Evolutionary conservation across 2,113 vertebrate species (phyloP).

Genomic region (Lepisosteus osseus): DNA sequence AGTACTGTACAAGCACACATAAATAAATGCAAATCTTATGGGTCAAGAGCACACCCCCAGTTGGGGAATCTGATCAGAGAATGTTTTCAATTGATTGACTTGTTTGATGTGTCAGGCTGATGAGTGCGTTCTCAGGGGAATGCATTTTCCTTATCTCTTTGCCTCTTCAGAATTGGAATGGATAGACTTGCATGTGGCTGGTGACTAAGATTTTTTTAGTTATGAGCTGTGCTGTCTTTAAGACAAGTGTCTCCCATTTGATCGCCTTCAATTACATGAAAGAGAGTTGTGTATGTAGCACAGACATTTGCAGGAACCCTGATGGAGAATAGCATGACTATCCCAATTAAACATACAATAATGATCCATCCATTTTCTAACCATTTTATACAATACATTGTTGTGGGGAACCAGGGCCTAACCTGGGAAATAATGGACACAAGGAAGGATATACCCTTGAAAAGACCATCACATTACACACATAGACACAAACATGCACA

Average conservation of each 20-base stretch:
- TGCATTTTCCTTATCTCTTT: slow-evolving; percentile 21
- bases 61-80: background rate
- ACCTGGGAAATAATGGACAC: too few species aligned
- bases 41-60: background rate
- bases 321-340: slow-evolving; percentile 30
- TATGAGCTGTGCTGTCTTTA: slow-evolving; percentile 23
- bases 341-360: slow-evolving; percentile 32
- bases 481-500: too few species aligned
- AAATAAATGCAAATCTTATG: too few species aligned
- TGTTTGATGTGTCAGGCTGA: slow-evolving; percentile 40
- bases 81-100: slow-evolving; percentile 36
- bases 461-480: too few species aligned
- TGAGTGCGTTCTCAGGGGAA: slow-evolving; percentile 35
- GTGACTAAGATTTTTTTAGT: slow-evolving; percentile 25
- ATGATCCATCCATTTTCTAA: slow-evolving; percentile 33
- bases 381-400: background rate
- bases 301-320: slow-evolving; percentile 30
- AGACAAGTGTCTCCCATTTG: slow-evolving; percentile 31
- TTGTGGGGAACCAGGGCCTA: too few species aligned
- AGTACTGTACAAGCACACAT: too few species aligned
- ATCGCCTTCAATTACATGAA: slow-evolving; percentile 34
- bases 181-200: slow-evolving; percentile 23
- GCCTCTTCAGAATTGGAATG: slow-evolving; percentile 27
- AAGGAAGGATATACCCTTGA: too few species aligned
- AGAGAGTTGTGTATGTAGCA: slow-evolving; percentile 13